Conservation (phyloP, 1,140 invertebrate genomes). For the Phymorhynchus buccinoides region DNA sequence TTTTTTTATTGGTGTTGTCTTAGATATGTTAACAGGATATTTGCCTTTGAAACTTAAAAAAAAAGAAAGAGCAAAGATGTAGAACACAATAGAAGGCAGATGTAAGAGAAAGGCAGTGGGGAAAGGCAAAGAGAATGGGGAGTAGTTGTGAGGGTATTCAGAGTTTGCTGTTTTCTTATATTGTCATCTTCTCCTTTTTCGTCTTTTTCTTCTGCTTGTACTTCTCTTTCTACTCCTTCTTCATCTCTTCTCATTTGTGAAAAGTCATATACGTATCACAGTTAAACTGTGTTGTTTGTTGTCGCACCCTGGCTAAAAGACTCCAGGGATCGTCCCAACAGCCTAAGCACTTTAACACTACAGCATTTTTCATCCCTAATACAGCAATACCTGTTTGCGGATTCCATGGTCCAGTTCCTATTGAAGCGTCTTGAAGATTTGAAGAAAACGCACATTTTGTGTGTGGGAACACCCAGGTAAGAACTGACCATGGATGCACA, state of each 20-base stretch:
- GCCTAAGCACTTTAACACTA: no score
- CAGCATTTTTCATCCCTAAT: background rate
- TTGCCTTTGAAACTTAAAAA: no score
- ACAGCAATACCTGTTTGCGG: conserved; percentile 82
- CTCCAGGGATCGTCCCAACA: no score
- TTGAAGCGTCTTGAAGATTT: conserved; percentile 75
- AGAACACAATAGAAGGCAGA: background rate
- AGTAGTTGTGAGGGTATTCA: background rate
- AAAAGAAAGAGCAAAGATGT: background rate
- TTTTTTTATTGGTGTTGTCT: background rate
- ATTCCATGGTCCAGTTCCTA: conserved; percentile 76
- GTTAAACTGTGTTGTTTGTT: no score
- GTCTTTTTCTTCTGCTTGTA: no score
- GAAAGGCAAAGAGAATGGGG: background rate
- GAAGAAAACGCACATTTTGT: conserved; percentile 80
- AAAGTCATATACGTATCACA: background rate
- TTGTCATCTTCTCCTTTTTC: no score
- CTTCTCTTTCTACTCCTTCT: no score
- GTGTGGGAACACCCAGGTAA: conserved; percentile 82
- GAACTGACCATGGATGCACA: conserved; percentile 68
- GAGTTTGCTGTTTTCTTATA: no score
- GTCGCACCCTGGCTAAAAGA: no score
- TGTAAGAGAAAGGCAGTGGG: background rate
- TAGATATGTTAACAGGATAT: no score
- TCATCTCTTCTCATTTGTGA: no score